phyloP scores from a whole-genome alignment of 2,888 invertebrate genomes.

The Globia sparganii region DNA sequence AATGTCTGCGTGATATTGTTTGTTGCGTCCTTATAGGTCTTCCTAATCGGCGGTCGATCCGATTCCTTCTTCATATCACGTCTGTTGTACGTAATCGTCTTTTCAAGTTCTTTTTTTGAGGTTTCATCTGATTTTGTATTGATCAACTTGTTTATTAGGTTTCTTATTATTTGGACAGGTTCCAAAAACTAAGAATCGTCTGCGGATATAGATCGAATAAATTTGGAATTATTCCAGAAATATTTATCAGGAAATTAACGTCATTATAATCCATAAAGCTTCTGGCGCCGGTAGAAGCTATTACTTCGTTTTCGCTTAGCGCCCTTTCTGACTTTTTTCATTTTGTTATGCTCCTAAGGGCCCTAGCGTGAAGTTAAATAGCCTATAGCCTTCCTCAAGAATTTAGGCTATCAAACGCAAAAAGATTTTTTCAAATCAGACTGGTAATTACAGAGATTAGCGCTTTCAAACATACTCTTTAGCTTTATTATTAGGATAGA shows the following conservation, averaged over 20 bases:
- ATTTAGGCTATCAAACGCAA: not conserved
- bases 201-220: conserved; percentile 21
- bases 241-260: conserved; percentile 17
- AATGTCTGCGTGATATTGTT: conserved; percentile 28
- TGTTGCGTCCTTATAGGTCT: conserved; percentile 37
- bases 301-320: not conserved
- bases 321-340: not conserved
- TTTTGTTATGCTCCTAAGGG: too few relatives aligned
- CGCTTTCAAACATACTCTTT: too few relatives aligned
- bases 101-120: conserved; percentile 2
- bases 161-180: conserved; percentile 27
- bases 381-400: not conserved
- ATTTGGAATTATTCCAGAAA: conserved; percentile 12
- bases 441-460: too few relatives aligned
- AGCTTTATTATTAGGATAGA: not conserved
- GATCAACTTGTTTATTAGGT: conserved; percentile 1
- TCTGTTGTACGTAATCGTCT: conserved; percentile 24
- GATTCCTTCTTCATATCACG: conserved; percentile 35
- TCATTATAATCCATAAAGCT: not conserved
- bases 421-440: not conserved
- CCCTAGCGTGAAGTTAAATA: not conserved
- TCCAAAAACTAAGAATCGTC: conserved; percentile 25
- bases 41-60: conserved; percentile 45
- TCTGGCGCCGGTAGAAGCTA: not conserved
- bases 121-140: conserved; percentile 31